A percentile compares a stretch with the other conserved stretches of the same genome.
phyloP scores from a whole-genome alignment of 2,888 invertebrate genomes.

The Apamea anceps region DNA sequence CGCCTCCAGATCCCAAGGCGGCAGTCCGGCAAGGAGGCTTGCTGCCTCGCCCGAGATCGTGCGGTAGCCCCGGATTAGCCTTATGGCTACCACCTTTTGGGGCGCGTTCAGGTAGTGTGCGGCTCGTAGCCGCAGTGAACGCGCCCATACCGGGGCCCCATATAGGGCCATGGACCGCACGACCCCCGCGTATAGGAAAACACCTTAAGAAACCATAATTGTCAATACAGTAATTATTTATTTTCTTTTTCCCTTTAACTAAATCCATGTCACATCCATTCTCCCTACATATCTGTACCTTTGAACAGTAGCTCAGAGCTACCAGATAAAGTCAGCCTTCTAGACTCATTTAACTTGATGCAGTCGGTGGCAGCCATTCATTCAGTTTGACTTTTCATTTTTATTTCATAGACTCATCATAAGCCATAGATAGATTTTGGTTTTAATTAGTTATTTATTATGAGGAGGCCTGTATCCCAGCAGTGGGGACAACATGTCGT shows the following conservation, averaged over 20 bases:
- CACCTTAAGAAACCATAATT: neutral
- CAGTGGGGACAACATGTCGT: too few species aligned
- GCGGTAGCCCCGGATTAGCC: too few species aligned
- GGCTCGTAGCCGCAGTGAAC: too few species aligned
- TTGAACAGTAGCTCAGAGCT: slow-evolving; percentile 69
- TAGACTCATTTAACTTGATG: slow-evolving; percentile 80
- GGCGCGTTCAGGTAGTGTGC: too few species aligned
- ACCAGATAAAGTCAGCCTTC: slow-evolving; percentile 78
- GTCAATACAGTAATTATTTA: neutral
- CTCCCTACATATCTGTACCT: slow-evolving; percentile 41
- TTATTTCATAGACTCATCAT: slow-evolving; percentile 66
- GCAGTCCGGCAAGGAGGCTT: too few species aligned
- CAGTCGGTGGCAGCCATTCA: slow-evolving; percentile 68
- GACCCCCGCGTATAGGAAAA: too few species aligned
- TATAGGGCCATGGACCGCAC: too few species aligned
- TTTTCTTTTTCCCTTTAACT: neutral
- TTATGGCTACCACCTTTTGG: too few species aligned
- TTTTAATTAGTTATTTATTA: neutral
- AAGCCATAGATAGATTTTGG: slow-evolving; percentile 59
- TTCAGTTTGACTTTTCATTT: slow-evolving; percentile 68
- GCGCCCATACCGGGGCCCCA: too few species aligned
- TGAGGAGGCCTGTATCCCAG: too few species aligned
- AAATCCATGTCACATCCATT: slow-evolving; percentile 58
- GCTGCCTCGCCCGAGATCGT: too few species aligned
- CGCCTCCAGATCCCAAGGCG: too few species aligned